phyloP scores from a whole-genome alignment of 2,888 invertebrate genomes.

The Sceliomorpha sp. region DNA sequence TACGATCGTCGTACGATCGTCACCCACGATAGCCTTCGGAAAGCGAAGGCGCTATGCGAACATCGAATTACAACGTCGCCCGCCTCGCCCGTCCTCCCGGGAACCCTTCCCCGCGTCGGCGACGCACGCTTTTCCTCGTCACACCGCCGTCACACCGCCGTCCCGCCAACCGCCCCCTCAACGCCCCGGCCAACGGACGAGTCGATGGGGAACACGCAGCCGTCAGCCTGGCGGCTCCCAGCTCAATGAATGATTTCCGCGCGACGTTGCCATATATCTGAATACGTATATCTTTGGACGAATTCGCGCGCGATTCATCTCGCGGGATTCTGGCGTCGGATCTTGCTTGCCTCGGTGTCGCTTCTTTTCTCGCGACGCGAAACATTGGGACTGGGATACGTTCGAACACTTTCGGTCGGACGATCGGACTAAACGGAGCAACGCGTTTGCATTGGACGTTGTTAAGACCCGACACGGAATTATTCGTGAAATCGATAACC shows the following conservation, averaged over 20 bases:
- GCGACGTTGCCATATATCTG: constrained; percentile 76
- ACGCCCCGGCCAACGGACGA: constrained; percentile 22
- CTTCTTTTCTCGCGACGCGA: no score
- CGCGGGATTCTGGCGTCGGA: not conserved
- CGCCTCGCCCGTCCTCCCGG: constrained; percentile 2
- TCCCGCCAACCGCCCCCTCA: constrained; percentile 18
- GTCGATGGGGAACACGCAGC: constrained; percentile 50
- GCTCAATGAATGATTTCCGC: constrained; percentile 80
- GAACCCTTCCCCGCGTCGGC: constrained; percentile 13
- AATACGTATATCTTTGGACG: constrained; percentile 23
- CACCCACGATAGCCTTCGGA: no score
- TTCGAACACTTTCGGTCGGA: no score
- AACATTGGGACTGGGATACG: no score
- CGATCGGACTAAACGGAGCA: no score
- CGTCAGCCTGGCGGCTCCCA: constrained; percentile 58
- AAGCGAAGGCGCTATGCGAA: constrained; percentile 25
- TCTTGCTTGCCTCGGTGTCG: no score
- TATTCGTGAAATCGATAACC: no score
- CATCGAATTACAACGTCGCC: constrained; percentile 44
- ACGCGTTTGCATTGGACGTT: no score
- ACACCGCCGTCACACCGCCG: no score
- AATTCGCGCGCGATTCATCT: constrained; percentile 23
- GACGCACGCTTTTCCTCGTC: constrained; percentile 29
- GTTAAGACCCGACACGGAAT: no score
- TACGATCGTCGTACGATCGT: no score